Percentiles rank a stretch among this genome's conserved stretches.
phyloP scores from a whole-genome alignment of 2,888 invertebrate species.

The Lamellibrachia satsuma region DNA sequence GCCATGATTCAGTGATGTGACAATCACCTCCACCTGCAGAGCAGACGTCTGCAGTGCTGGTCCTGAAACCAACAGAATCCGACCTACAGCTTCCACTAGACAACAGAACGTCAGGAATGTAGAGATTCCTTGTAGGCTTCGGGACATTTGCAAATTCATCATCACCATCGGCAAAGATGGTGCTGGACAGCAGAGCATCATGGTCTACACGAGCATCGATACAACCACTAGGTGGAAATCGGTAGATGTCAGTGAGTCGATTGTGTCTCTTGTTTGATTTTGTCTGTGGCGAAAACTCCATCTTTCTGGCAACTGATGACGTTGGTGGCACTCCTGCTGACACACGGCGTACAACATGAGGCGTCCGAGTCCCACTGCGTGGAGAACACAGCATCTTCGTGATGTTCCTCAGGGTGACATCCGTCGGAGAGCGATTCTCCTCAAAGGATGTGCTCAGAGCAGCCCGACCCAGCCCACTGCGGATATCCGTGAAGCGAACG shows the following conservation, averaged over 20 bases:
- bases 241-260: neutral
- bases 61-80: neutral
- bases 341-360: neutral
- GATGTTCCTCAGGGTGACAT: constrained; percentile 18
- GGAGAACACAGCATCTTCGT: neutral
- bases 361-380: neutral
- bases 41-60: neutral
- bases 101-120: constrained; percentile 17
- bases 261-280: neutral
- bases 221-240: neutral
- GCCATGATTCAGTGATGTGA: neutral
- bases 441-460: constrained; percentile 19
- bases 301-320: neutral
- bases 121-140: constrained; percentile 5
- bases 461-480: constrained; percentile 14
- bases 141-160: neutral
- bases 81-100: neutral
- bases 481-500: constrained; percentile 20
- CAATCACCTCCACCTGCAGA: neutral
- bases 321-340: neutral
- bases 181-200: neutral
- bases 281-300: neutral
- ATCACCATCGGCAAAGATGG: neutral
- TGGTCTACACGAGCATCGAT: neutral
- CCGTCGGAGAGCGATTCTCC: neutral